Evolutionary conservation across 2,888 invertebrate species (phyloP).

Genomic region (Aphodius sticticus): DNA sequence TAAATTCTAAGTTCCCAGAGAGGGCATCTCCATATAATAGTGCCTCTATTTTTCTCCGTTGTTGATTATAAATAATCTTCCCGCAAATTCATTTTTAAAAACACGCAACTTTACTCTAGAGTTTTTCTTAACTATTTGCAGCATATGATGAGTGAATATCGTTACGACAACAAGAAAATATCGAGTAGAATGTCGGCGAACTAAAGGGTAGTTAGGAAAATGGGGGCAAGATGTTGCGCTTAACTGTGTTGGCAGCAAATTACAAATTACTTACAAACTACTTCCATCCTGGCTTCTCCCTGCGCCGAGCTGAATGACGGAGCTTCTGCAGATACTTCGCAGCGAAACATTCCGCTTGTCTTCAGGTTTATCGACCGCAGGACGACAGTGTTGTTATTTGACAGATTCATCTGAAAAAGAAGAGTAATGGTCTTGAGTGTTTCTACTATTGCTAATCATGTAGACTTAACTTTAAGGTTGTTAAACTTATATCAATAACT

Average conservation of each 20-base stretch:
- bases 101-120: too few species aligned
- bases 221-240: neutral
- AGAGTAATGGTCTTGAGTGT: neutral
- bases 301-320: constrained; percentile 80
- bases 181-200: neutral
- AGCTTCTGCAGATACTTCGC: constrained; percentile 82
- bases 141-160: too few species aligned
- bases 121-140: too few species aligned
- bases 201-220: neutral
- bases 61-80: too few species aligned
- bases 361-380: constrained; percentile 73
- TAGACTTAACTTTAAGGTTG: too few species aligned
- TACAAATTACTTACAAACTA: constrained; percentile 73
- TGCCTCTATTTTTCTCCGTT: too few species aligned
- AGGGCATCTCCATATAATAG: too few species aligned
- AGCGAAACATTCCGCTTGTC: constrained; percentile 76
- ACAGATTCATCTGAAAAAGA: constrained; percentile 68
- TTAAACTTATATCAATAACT: too few species aligned
- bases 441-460: neutral
- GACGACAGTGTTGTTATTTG: constrained; percentile 72
- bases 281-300: constrained; percentile 80
- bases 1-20: too few species aligned
- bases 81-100: too few species aligned
- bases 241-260: neutral
- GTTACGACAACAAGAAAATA: neutral